These are phyloP conservation scores for Euproctis similis DNA, from an alignment of 2,888 invertebrate genomes.

Conservation along the genomic window DNA sequence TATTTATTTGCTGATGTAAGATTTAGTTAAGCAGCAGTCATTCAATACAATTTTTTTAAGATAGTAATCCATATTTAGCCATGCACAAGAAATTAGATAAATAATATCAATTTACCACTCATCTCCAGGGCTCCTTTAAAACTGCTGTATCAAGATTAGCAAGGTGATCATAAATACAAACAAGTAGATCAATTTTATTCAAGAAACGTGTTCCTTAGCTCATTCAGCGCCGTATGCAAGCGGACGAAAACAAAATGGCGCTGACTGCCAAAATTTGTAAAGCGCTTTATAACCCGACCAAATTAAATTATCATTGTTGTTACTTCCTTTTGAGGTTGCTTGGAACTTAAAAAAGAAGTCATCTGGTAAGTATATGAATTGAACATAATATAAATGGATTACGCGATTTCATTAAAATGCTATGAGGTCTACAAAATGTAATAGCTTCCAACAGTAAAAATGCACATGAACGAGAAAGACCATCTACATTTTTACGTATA, in stretches of 20 bases:
- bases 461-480: neutral
- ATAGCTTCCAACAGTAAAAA: too few species aligned
- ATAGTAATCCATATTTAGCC: too few species aligned
- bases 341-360: too few species aligned
- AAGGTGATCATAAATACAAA: too few species aligned
- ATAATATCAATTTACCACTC: constrained; percentile 21
- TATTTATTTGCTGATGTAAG: too few species aligned
- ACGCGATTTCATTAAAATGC: too few species aligned
- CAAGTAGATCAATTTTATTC: constrained; percentile 3
- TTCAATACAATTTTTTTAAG: too few species aligned
- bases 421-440: too few species aligned
- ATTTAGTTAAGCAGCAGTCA: too few species aligned
- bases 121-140: constrained; percentile 16
- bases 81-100: neutral
- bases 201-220: constrained; percentile 51
- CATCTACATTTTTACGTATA: constrained; percentile 22
- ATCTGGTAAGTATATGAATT: too few species aligned
- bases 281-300: constrained; percentile 63
- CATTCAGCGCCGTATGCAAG: constrained; percentile 40
- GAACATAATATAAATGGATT: too few species aligned
- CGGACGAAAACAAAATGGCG: constrained; percentile 68
- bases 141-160: neutral
- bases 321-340: too few species aligned
- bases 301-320: constrained; percentile 24
- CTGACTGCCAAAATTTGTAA: constrained; percentile 47